These are phyloP conservation scores for Clarias gariepinus DNA, from an alignment of 2,113 vertebrate species.

Conservation along the genomic window DNA sequence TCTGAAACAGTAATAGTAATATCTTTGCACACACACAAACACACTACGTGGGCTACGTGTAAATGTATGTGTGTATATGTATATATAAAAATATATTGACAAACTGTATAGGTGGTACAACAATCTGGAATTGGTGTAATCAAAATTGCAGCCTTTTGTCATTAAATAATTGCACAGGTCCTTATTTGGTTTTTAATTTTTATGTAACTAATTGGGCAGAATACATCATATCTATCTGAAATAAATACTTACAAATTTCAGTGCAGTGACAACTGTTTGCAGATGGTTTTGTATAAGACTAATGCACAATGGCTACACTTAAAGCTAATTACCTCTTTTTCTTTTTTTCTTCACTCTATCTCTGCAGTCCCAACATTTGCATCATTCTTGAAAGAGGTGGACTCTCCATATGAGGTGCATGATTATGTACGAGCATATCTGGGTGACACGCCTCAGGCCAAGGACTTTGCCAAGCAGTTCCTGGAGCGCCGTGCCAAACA, in stretches of 20 bases:
- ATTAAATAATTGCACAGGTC: too few species aligned
- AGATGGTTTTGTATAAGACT: not conserved
- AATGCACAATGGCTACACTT: not conserved
- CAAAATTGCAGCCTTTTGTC: too few species aligned
- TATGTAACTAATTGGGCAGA: too few species aligned
- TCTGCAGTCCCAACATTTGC: constrained; percentile 95
- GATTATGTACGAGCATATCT: constrained; percentile 96
- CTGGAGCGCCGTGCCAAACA: constrained; percentile 99
- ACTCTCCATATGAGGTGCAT: constrained; percentile 96
- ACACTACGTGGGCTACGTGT: too few species aligned
- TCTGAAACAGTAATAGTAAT: too few species aligned
- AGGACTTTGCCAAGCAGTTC: constrained; percentile 99
- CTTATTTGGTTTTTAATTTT: too few species aligned
- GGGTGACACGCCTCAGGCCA: constrained; percentile 95
- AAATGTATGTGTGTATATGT: too few species aligned
- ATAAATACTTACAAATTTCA: not conserved
- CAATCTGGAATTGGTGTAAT: too few species aligned
- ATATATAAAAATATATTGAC: too few species aligned
- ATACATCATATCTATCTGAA: too few species aligned
- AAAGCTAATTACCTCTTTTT: not conserved
- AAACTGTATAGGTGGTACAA: too few species aligned
- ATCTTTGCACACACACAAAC: too few species aligned
- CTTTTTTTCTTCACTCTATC: constrained; percentile 11
- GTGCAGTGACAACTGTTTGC: not conserved
- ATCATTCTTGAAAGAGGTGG: constrained; percentile 98